Evolutionary conservation across 2,888 invertebrate genomes (phyloP), one percentile per base, ranked within the genome.

Genomic region (Eupeodes latifasciatus): DNA sequence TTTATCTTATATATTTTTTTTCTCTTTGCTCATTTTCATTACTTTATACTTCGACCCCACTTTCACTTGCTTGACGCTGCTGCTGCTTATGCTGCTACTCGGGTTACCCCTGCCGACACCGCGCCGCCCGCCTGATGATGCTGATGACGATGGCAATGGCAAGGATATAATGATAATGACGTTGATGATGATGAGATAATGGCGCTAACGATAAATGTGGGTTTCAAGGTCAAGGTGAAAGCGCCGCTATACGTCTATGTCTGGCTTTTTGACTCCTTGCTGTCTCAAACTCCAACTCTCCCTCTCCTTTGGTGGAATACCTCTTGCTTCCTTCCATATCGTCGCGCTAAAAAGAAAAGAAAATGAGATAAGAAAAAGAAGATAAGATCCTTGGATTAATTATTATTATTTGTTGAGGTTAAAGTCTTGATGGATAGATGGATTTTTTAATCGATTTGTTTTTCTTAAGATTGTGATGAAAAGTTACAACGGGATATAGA

Each of bases 221-320:
- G 88, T 88, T 85, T 85, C 88, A 88, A 85, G 88, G 88, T 88
- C 88, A 88, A 88, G 88, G 88, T 88, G 88, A 88, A 81, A 78
- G 79, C 79, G 53, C 51, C 74, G 49, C 81, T 71, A 62, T 83
- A 67, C 55, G 51, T 78, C 76, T 77, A 53, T 16, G 81, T 76
- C 80, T 71, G 69, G 40, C 57, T 27, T 57, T 47, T 71, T 71
- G 44, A 55, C 40, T 40, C 47, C 5, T 57, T 27, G 40, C 40
- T 40, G 72, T 47, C n/a, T 27, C 16, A 3, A 12, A 55, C 10
- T 11, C 5, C 5, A 14, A 27, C 1, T 19, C 19, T 19, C 19
- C 27, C 27, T 27, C 27, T 27, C 27, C 27, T 27, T 27, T 2
- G 27, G 27, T 27, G 3, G 27, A 27, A 14, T 47, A 44, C 64